These are phyloP conservation scores for Stenichneumon culpator DNA, from an alignment of 2,888 invertebrate genomes.

Conservation along the genomic window DNA sequence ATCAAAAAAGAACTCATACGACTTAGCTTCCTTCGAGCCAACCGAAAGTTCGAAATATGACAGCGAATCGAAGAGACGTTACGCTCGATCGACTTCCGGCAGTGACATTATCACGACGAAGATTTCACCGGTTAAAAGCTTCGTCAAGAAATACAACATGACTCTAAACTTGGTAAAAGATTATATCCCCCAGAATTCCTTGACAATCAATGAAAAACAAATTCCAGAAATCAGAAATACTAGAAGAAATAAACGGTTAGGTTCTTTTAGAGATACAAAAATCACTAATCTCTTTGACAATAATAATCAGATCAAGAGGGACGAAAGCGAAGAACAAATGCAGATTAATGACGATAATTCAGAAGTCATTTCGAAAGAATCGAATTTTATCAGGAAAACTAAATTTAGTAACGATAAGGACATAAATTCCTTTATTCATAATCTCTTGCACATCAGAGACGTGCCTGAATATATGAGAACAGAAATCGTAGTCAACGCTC, in stretches of 20 bases:
- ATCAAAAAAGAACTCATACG: slow-evolving; percentile 43
- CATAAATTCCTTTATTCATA: slow-evolving; percentile 57
- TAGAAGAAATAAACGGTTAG: neutral
- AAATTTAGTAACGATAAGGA: slow-evolving; percentile 32
- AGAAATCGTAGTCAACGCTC: slow-evolving; percentile 64
- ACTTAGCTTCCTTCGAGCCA: slow-evolving; percentile 40
- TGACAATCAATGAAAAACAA: neutral
- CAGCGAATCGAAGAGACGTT: slow-evolving; percentile 41
- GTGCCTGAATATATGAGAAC: slow-evolving; percentile 64
- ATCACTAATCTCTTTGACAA: slow-evolving; percentile 19
- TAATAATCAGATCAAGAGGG: slow-evolving; percentile 41
- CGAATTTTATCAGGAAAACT: neutral
- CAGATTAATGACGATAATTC: neutral
- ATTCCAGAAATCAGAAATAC: slow-evolving; percentile 7
- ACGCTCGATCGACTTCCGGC: slow-evolving; percentile 24
- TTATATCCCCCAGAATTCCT: slow-evolving; percentile 3
- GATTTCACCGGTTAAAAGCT: slow-evolving; percentile 73
- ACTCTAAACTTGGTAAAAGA: slow-evolving; percentile 65
- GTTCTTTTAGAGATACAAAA: neutral
- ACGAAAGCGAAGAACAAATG: slow-evolving; percentile 31
- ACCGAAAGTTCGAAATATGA: slow-evolving; percentile 1
- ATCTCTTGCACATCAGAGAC: slow-evolving; percentile 63
- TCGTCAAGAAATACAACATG: slow-evolving; percentile 75
- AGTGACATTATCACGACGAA: slow-evolving; percentile 27
- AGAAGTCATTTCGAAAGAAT: slow-evolving; percentile 10